phyloP scores from a whole-genome alignment of 2,888 invertebrate genomes.

The Pseudanteris insignis region DNA sequence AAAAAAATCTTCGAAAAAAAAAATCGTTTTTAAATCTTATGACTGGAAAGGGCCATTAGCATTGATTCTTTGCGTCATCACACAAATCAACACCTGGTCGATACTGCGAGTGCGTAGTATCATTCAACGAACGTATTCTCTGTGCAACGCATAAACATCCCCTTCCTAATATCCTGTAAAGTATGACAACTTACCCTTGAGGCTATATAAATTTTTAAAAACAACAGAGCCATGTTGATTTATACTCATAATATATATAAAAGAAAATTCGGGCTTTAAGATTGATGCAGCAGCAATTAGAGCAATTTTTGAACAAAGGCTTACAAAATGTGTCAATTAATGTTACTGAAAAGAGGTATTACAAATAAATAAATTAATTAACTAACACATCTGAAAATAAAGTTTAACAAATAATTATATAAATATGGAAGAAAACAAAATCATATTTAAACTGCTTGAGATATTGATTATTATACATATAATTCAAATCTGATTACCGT shows the following conservation, averaged over 20 bases:
- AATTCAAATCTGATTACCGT: too few relatives aligned
- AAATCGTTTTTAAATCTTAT: too few relatives aligned
- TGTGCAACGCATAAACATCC: conserved; percentile 15
- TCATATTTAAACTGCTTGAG: too few relatives aligned
- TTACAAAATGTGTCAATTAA: conserved; percentile 39
- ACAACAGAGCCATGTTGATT: conserved; percentile 36
- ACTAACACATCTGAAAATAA: too few relatives aligned
- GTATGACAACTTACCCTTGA: too few relatives aligned
- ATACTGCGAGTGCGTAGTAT: conserved; percentile 29
- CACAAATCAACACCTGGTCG: conserved; percentile 25
- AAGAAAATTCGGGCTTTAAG: conserved; percentile 44
- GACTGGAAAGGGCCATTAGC: too few relatives aligned
- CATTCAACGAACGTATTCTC: too few relatives aligned
- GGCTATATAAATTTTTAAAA: conserved; percentile 38
- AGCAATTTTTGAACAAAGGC: conserved; percentile 45
- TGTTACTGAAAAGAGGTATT: conserved; percentile 47
- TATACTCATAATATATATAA: conserved; percentile 7
- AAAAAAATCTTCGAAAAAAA: too few relatives aligned
- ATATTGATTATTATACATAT: too few relatives aligned
- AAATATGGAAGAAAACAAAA: too few relatives aligned
- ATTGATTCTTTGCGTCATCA: conserved; percentile 3
- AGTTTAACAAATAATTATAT: too few relatives aligned
- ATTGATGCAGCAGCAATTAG: conserved; percentile 53
- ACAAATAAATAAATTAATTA: too few relatives aligned
- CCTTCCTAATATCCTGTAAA: conserved; percentile 13